Evolutionary conservation across 2,797 vertebrate genomes (phyloP).

Genomic region (Chanos chanos): DNA sequence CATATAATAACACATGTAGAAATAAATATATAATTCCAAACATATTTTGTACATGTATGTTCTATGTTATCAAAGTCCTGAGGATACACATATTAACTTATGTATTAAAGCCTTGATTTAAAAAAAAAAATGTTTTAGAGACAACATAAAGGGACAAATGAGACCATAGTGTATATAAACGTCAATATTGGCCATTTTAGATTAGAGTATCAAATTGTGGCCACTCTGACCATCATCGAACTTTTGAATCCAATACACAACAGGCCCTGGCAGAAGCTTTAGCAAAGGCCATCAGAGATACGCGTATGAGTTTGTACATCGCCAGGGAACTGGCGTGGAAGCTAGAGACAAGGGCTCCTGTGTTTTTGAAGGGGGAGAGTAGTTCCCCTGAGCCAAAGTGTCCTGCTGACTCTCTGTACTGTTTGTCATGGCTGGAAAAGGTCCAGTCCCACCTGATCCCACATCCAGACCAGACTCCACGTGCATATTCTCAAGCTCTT

Average conservation of each 20-base stretch:
- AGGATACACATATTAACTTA: too few species aligned
- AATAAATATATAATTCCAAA: too few species aligned
- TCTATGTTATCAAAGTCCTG: too few species aligned
- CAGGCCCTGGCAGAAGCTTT: background rate
- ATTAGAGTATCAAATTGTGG: too few species aligned
- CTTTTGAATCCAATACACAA: too few species aligned
- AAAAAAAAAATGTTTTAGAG: too few species aligned
- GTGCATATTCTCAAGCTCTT: slow-evolving; percentile 80
- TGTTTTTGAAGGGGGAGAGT: slow-evolving; percentile 72
- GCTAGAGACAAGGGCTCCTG: slow-evolving; percentile 78
- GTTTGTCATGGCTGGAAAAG: slow-evolving; percentile 73
- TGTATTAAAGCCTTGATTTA: too few species aligned
- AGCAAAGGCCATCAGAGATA: slow-evolving; percentile 57
- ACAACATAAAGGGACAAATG: background rate
- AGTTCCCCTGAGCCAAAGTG: slow-evolving; percentile 68
- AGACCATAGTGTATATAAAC: background rate
- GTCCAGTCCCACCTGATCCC: slow-evolving; percentile 83
- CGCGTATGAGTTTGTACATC: slow-evolving; percentile 80
- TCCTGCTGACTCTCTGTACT: slow-evolving; percentile 73
- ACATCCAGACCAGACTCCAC: slow-evolving; percentile 74
- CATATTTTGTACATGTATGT: too few species aligned
- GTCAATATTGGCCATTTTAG: too few species aligned
- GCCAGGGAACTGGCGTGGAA: slow-evolving; percentile 78
- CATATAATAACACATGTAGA: too few species aligned
- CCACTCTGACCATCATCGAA: too few species aligned